These are phyloP conservation scores for Esox niger DNA, from an alignment of 2,113 vertebrate genomes.

Conservation along the genomic window DNA sequence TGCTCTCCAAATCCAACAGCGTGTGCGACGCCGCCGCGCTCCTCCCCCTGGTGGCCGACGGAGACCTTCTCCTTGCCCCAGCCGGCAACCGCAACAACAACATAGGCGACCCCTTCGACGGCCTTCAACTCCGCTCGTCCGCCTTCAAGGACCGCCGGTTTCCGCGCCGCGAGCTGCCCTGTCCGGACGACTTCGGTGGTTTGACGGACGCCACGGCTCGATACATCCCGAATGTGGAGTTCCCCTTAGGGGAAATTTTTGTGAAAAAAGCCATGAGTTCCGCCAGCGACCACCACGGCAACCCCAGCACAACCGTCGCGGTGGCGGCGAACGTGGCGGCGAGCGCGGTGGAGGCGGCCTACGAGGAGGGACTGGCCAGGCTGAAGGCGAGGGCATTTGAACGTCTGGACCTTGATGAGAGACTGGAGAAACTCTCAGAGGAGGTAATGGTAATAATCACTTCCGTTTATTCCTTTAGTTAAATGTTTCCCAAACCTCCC, in stretches of 20 bases:
- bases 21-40: conserved; percentile 90
- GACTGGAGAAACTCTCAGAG: conserved; percentile 93
- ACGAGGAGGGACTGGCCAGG: conserved; percentile 92
- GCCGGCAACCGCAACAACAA: conserved; percentile 69
- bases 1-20: conserved; percentile 97
- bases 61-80: conserved; percentile 77
- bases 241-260: conserved; percentile 90
- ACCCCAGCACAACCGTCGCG: conserved; percentile 77
- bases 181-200: conserved; percentile 73
- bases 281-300: conserved; percentile 62
- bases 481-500: background rate
- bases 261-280: conserved; percentile 84
- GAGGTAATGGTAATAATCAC: conserved; percentile 64
- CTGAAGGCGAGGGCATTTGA: conserved; percentile 93
- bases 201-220: conserved; percentile 73
- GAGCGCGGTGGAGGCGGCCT: conserved; percentile 84
- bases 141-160: conserved; percentile 85
- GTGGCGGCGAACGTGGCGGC: conserved; percentile 82
- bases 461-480: background rate
- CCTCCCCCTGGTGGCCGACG: conserved; percentile 85
- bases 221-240: conserved; percentile 93
- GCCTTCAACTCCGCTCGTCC: conserved; percentile 77
- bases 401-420: conserved; percentile 90
- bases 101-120: conserved; percentile 79
- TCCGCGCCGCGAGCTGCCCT: conserved; percentile 72